Conservation (phyloP, 1,140 invertebrate species). For the Charaxes varanes region DNA sequence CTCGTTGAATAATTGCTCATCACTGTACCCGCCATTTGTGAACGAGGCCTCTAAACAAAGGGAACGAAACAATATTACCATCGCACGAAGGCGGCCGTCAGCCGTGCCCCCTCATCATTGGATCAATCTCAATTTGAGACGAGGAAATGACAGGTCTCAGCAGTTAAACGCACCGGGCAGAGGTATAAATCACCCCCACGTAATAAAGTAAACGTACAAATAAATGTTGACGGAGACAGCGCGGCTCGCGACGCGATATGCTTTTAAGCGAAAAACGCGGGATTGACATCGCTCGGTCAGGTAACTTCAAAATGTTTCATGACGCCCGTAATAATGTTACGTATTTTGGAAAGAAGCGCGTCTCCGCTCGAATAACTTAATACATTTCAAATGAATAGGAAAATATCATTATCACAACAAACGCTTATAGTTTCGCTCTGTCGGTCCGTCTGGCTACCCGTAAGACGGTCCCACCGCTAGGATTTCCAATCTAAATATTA, state of each 20-base stretch:
- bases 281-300: conserved; percentile 10
- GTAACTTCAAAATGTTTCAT: background rate
- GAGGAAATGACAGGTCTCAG: conserved; percentile 59
- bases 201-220: conserved; percentile 65
- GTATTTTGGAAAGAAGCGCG: too few relatives aligned
- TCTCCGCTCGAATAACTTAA: too few relatives aligned
- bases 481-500: too few relatives aligned
- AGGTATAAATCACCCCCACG: conserved; percentile 58
- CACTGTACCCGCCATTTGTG: too few relatives aligned
- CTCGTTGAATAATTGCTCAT: too few relatives aligned
- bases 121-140: conserved; percentile 71
- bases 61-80: conserved; percentile 42
- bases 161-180: conserved; percentile 62
- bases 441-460: too few relatives aligned
- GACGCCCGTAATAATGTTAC: too few relatives aligned
- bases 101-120: conserved; percentile 26
- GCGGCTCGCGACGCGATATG: conserved; percentile 21
- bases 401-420: too few relatives aligned
- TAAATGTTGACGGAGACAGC: conserved; percentile 28
- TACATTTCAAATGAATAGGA: too few relatives aligned
- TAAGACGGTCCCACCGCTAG: too few relatives aligned
- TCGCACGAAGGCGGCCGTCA: conserved; percentile 39
- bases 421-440: too few relatives aligned
- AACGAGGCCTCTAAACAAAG: too few relatives aligned
- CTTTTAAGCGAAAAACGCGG: conserved; percentile 23